These are phyloP conservation scores for Homalodisca vitripennis DNA, from an alignment of 1,140 invertebrate species.

Conservation along the genomic window DNA sequence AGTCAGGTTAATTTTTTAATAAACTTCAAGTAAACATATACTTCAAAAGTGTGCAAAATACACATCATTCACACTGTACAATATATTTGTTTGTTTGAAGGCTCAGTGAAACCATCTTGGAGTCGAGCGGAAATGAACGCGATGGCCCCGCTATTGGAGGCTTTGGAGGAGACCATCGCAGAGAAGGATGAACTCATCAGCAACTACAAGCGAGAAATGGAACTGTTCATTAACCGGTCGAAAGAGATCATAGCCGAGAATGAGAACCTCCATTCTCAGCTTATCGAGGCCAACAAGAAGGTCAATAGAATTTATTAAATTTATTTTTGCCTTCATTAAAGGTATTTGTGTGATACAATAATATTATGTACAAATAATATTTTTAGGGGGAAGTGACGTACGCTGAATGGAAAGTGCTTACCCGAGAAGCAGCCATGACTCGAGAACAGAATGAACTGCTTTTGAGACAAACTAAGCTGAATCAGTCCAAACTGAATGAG, in stretches of 20 bases:
- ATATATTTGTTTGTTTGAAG: slow-evolving; percentile 37
- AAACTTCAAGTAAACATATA: not conserved
- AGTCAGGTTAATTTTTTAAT: no score
- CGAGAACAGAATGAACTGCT: slow-evolving; percentile 44
- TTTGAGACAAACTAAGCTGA: slow-evolving; percentile 36
- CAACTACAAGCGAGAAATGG: slow-evolving; percentile 59
- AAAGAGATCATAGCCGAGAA: slow-evolving; percentile 64
- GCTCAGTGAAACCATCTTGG: slow-evolving; percentile 47
- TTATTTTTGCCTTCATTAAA: no score
- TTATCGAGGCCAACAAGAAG: slow-evolving; percentile 56
- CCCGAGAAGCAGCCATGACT: slow-evolving; percentile 54
- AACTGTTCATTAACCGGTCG: slow-evolving; percentile 58
- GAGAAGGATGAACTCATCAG: slow-evolving; percentile 65
- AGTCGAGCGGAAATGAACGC: slow-evolving; percentile 56
- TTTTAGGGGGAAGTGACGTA: slow-evolving; percentile 47
- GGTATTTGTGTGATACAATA: no score
- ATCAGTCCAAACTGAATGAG: slow-evolving; percentile 35
- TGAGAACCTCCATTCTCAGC: slow-evolving; percentile 55
- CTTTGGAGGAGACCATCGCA: slow-evolving; percentile 62
- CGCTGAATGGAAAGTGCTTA: slow-evolving; percentile 47
- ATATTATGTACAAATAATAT: no score
- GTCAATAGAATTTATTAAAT: no score
- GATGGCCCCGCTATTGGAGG: slow-evolving; percentile 61
- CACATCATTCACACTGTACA: slow-evolving; percentile 29
- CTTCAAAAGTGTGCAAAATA: slow-evolving; percentile 10